phyloP scores from a whole-genome alignment of 2,797 vertebrate genomes.

The Argentina silus region DNA sequence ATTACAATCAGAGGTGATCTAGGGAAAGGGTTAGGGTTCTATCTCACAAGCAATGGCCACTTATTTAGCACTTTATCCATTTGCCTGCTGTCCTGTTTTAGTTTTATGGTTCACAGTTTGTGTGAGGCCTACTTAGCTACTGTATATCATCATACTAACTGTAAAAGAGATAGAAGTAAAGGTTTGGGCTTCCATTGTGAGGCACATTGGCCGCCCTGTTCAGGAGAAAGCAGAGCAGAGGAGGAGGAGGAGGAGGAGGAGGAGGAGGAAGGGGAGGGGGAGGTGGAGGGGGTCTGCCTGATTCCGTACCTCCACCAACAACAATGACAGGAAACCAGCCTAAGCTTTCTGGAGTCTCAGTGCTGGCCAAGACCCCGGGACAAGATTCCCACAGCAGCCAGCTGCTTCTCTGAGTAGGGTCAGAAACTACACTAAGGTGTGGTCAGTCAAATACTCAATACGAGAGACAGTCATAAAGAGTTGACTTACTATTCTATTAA shows the following conservation, averaged over 20 bases:
- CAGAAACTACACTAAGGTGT: not conserved
- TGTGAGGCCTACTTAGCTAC: not conserved
- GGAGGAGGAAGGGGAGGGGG: conserved; percentile 20
- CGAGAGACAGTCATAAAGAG: not conserved
- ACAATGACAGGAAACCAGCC: conserved; percentile 77
- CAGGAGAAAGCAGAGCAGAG: conserved; percentile 9
- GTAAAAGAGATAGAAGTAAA: not conserved
- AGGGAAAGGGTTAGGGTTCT: not conserved
- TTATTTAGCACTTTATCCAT: not conserved
- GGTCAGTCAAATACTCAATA: not conserved
- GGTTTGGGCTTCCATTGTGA: not conserved
- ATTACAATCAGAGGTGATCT: not conserved
- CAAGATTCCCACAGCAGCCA: conserved; percentile 45
- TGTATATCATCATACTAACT: not conserved
- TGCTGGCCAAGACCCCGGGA: conserved; percentile 27
- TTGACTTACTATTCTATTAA: conserved; percentile 33
- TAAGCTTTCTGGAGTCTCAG: conserved; percentile 59
- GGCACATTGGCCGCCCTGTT: not conserved
- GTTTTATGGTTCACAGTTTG: not conserved
- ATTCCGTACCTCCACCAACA: conserved; percentile 41
- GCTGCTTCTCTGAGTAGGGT: conserved; percentile 9
- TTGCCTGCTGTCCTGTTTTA: not conserved
- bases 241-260: conserved; percentile 27
- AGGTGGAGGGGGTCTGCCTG: conserved; percentile 33
- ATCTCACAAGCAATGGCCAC: not conserved